These are phyloP conservation scores for Nothocercus julius DNA, from an alignment of 2,113 vertebrate species.

Conservation along the genomic window DNA sequence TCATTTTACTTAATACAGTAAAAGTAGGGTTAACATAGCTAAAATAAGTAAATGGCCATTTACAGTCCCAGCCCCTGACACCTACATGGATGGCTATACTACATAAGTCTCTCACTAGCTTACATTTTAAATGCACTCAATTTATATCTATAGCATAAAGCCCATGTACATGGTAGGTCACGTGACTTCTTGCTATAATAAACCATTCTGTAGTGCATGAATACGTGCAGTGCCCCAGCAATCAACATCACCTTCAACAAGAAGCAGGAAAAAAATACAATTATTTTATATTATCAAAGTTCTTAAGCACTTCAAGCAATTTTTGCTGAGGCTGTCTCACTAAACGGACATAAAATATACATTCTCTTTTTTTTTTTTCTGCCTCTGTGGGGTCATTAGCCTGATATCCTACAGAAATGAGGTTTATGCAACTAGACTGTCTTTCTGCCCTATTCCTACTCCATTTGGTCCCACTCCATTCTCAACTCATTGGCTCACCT, in stretches of 20 bases:
- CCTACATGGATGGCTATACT: background rate
- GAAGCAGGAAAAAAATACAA: background rate
- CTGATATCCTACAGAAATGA: background rate
- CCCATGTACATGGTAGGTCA: background rate
- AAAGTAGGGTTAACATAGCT: background rate
- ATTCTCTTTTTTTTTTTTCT: background rate
- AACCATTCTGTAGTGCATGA: background rate
- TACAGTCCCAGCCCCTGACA: background rate
- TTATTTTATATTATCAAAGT: background rate
- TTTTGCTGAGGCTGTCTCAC: background rate
- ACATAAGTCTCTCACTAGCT: background rate
- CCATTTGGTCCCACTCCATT: background rate
- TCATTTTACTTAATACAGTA: background rate
- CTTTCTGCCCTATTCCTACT: background rate
- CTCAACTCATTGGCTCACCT: background rate
- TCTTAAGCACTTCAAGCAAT: background rate
- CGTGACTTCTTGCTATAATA: background rate
- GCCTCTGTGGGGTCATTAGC: background rate
- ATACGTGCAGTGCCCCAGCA: background rate
- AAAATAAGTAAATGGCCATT: background rate
- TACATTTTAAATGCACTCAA: background rate
- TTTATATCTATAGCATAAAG: background rate
- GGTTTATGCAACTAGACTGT: background rate
- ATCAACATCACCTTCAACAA: background rate
- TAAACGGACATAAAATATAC: background rate